phyloP scores from a whole-genome alignment of 1,140 invertebrate species.

The Cydia fagiglandana region DNA sequence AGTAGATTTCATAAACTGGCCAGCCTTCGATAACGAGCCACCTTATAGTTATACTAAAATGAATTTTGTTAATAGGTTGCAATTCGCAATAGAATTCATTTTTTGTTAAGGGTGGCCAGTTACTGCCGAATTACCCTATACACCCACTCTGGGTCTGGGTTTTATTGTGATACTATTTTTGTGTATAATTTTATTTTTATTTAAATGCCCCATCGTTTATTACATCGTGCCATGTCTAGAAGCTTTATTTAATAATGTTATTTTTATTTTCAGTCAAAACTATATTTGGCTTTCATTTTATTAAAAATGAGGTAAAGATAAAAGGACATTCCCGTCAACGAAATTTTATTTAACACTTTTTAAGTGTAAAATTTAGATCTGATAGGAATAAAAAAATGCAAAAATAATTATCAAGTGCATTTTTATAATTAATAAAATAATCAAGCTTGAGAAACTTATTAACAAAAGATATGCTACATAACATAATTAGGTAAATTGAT shows the following conservation, averaged over 20 bases:
- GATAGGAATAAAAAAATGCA: neutral
- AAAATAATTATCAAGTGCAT: neutral
- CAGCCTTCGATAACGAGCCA: too few species aligned
- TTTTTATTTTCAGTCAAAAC: neutral
- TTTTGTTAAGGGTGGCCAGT: too few species aligned
- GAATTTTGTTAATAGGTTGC: too few species aligned
- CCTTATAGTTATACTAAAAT: too few species aligned
- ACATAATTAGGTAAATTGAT: neutral
- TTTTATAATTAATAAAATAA: conserved; percentile 6
- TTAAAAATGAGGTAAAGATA: neutral
- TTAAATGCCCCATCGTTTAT: neutral
- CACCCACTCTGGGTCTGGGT: too few species aligned
- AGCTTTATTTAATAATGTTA: neutral
- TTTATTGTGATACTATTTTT: conserved; percentile 19
- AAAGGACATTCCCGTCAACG: neutral
- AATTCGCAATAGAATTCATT: too few species aligned
- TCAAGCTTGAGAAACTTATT: conserved; percentile 6
- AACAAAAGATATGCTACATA: neutral
- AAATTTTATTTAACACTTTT: conserved; percentile 1
- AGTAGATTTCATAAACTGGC: too few species aligned
- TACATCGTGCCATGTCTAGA: conserved; percentile 29
- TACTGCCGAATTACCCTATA: too few species aligned
- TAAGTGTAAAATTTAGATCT: neutral
- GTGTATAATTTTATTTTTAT: neutral
- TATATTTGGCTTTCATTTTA: neutral